Evolutionary conservation across 2,797 vertebrate species (phyloP).

Genomic region (Myotis findleyi): DNA sequence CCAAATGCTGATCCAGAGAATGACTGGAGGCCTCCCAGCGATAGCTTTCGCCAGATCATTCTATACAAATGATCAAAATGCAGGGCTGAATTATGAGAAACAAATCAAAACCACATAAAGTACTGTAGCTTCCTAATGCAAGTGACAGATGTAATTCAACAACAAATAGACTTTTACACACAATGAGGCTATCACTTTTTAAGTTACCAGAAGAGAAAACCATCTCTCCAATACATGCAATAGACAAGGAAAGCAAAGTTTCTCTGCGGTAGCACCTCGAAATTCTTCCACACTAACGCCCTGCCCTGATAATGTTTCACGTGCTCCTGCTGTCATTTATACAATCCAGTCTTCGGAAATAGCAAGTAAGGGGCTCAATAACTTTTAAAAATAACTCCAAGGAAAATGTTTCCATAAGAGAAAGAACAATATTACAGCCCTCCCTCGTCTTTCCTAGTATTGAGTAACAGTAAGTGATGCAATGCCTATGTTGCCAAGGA

Average conservation of each 20-base stretch:
- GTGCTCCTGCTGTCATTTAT: neutral
- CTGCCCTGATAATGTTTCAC: neutral
- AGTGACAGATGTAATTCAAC: neutral
- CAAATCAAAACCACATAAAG: neutral
- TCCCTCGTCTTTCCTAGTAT: neutral
- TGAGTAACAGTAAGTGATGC: neutral
- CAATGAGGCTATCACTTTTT: neutral
- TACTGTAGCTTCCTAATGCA: neutral
- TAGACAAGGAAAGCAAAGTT: neutral
- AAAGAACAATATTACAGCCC: neutral
- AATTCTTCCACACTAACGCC: slow-evolving; percentile 1
- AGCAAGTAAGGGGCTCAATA: slow-evolving; percentile 46
- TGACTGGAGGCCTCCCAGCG: neutral
- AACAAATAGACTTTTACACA: slow-evolving; percentile 10
- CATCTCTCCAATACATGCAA: neutral
- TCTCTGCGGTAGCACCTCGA: neutral
- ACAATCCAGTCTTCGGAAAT: neutral
- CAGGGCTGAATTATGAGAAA: neutral
- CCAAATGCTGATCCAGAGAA: neutral
- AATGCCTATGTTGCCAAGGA: neutral
- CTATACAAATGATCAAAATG: neutral
- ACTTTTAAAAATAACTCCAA: neutral
- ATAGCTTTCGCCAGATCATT: neutral
- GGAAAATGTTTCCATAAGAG: neutral
- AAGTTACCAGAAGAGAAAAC: slow-evolving; percentile 28